Base-by-base conservation (phyloP, 1,140 invertebrate genomes). In the Atta colombica region DNA sequence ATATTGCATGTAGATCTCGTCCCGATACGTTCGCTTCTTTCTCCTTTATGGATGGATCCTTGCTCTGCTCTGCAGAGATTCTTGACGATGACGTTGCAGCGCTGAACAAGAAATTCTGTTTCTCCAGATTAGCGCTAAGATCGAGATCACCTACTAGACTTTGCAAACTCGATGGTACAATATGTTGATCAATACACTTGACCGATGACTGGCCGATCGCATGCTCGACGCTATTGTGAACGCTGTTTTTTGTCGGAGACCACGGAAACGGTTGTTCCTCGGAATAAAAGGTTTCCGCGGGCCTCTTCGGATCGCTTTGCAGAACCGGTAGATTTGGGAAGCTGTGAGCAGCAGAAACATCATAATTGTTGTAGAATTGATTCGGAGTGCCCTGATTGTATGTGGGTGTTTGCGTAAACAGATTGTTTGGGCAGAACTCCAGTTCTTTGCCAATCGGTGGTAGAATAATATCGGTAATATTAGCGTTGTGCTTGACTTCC, bases 61-160 rank as follows among this genome's bases (percentile, higher is more conserved):
- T 92, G 16, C 65, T 82, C 4, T 94, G 69, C 4, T 95, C 93
- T 14, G 91, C 71, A 18, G 90, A 68, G 53, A 81, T 45, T 72
- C 93, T 92, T 60, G 89, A 65, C 18, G 92, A 88, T 63, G 89
- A 63, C 14, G 92, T 87, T 87, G 94, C 92, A 53, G 95, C 93
- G 8, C 92, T 88, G 25, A 95, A 95, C 1, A 95, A 77, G 66
- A 95, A 95, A 45, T 93, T 95, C 71, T 95, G 94, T 12, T 95
- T 95, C 7, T 95, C 95, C 10, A 95, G 84, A 85, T 95, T 95
- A 0, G 95, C 96, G n/a, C 96, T 96, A 4, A 97, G 88, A 0
- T 96, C 96, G 21, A 96, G 88, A 93, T 97, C 96, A 21, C 96
- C 96, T 4, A 96, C 96, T 60, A 97, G 88, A 25, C 96, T 96